These are phyloP conservation scores for Cybosia mesomella DNA, from an alignment of 2,888 invertebrate genomes.

Conservation along the genomic window DNA sequence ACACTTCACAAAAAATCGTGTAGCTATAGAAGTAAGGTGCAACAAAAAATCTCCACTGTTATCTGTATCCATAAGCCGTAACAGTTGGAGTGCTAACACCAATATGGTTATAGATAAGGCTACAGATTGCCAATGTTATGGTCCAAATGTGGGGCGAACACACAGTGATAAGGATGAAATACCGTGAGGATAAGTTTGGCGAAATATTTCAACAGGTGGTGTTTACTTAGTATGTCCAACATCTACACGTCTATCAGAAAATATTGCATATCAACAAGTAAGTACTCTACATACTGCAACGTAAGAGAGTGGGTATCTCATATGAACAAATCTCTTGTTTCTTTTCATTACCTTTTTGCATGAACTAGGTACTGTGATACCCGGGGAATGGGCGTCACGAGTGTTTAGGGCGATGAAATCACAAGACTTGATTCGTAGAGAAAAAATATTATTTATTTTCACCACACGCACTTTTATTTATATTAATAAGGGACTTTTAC, in stretches of 20 bases:
- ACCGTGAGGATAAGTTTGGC: constrained; percentile 50
- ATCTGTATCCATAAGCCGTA: constrained; percentile 30
- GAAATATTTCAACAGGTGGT: constrained; percentile 46
- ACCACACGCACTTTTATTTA: too few species aligned
- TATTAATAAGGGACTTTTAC: too few species aligned
- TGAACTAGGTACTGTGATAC: too few species aligned
- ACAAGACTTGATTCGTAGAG: too few species aligned
- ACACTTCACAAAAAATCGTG: not conserved
- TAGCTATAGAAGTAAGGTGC: constrained; percentile 11
- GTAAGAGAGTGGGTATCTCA: not conserved
- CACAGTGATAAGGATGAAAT: constrained; percentile 55
- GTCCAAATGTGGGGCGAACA: constrained; percentile 55
- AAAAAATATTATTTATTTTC: too few species aligned
- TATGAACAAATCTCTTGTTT: not conserved
- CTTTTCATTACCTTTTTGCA: too few species aligned
- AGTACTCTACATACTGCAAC: not conserved
- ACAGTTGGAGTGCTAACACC: constrained; percentile 44
- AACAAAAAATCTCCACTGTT: constrained; percentile 22
- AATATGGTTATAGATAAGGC: constrained; percentile 52
- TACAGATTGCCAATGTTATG: constrained; percentile 50
- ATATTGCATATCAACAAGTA: not conserved
- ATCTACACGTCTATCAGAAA: not conserved
- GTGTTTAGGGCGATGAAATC: too few species aligned
- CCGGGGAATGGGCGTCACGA: too few species aligned
- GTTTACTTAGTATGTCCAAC: not conserved